These are phyloP conservation scores for Pogoniulus pusillus DNA, from an alignment of 2,797 vertebrate species.

Conservation along the genomic window DNA sequence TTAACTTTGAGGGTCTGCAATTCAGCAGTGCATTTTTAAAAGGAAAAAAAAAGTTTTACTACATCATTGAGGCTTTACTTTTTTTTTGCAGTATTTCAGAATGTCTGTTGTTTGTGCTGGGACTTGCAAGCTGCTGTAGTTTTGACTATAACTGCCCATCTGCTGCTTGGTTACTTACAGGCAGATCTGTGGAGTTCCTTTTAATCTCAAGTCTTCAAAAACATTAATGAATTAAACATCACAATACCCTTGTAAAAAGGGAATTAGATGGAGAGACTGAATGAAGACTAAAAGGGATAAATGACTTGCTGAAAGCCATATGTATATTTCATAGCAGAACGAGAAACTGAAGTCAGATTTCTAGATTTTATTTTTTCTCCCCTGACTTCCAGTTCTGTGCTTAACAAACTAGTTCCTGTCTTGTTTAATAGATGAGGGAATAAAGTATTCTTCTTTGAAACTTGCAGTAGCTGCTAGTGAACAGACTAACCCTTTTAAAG, in stretches of 20 bases:
- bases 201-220: slow-evolving; percentile 43
- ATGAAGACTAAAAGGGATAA: slow-evolving; percentile 37
- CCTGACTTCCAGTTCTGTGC: not conserved
- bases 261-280: slow-evolving; percentile 32
- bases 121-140: slow-evolving; percentile 38
- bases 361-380: not conserved
- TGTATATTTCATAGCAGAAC: slow-evolving; percentile 37
- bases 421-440: not conserved
- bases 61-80: not conserved
- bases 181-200: slow-evolving; percentile 37
- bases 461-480: not conserved
- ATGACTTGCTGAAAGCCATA: slow-evolving; percentile 30
- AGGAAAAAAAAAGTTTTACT: not conserved
- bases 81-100: not conserved
- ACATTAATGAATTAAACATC: slow-evolving; percentile 66
- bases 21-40: not conserved
- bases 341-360: not conserved
- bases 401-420: not conserved
- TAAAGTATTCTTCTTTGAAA: not conserved
- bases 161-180: slow-evolving; percentile 54
- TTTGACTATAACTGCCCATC: slow-evolving; percentile 37
- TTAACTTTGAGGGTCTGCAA: not conserved
- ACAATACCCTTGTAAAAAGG: slow-evolving; percentile 24
- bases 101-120: slow-evolving; percentile 7
- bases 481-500: not conserved